Evolutionary conservation across 2,113 vertebrate genomes (phyloP).

Genomic region (Octodon degus): DNA sequence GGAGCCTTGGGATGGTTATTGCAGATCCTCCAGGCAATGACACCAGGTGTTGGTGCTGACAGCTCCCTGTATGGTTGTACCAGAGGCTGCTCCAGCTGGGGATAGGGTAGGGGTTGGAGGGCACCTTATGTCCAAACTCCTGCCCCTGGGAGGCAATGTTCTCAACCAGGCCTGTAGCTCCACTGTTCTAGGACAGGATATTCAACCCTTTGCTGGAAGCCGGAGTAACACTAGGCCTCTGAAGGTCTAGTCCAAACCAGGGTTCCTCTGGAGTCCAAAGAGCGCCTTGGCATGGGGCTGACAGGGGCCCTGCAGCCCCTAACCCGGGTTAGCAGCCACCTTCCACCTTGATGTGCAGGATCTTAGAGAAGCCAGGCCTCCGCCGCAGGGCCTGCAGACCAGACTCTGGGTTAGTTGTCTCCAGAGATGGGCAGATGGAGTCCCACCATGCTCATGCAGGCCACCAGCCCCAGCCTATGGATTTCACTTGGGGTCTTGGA

Average conservation of each 20-base stretch:
- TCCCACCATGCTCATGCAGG: neutral
- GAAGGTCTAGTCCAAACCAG: slow-evolving; percentile 71
- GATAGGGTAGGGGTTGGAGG: neutral
- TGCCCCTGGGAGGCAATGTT: slow-evolving; percentile 24
- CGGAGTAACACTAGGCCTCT: slow-evolving; percentile 45
- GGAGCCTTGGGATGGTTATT: slow-evolving; percentile 51
- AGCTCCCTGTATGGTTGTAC: slow-evolving; percentile 46
- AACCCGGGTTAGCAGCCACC: slow-evolving; percentile 93
- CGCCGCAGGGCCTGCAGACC: slow-evolving; percentile 93
- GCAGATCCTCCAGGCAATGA: slow-evolving; percentile 49
- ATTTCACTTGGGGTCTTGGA: neutral
- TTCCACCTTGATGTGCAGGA: slow-evolving; percentile 98
- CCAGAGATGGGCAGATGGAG: neutral
- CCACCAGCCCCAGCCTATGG: neutral
- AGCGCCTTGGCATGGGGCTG: slow-evolving; percentile 67
- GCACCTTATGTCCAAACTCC: slow-evolving; percentile 44
- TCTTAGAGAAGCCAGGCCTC: slow-evolving; percentile 98
- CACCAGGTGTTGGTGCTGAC: slow-evolving; percentile 60
- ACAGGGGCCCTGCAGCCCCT: slow-evolving; percentile 78
- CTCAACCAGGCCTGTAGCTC: slow-evolving; percentile 41
- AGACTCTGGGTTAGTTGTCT: slow-evolving; percentile 53
- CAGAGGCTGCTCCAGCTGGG: slow-evolving; percentile 41
- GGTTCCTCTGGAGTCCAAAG: slow-evolving; percentile 68
- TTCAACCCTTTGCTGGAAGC: slow-evolving; percentile 40
- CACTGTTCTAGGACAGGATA: slow-evolving; percentile 28